Evolutionary conservation across 1,140 invertebrate genomes (phyloP).

Genomic region (Saxidomus purpurata): DNA sequence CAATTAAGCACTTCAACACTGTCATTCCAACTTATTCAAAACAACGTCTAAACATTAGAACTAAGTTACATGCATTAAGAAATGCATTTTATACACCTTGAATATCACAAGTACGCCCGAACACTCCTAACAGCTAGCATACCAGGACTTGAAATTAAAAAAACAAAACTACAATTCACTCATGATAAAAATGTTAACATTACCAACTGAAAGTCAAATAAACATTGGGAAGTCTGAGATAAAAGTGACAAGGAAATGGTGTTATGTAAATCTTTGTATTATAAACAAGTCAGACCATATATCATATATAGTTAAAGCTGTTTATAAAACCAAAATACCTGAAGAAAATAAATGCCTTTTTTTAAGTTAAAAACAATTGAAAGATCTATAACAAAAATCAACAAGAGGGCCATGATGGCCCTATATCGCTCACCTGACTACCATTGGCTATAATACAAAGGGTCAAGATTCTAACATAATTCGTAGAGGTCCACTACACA

Average conservation of each 20-base stretch:
- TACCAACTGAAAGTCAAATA: not conserved
- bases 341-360: too few relatives aligned
- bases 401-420: too few relatives aligned
- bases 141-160: slow-evolving; percentile 11
- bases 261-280: not conserved
- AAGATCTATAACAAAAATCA: too few relatives aligned
- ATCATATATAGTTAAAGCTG: not conserved
- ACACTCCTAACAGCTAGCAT: not conserved
- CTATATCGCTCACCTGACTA: too few relatives aligned
- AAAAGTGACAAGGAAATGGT: not conserved
- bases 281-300: not conserved
- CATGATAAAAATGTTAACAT: not conserved
- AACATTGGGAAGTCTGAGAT: not conserved
- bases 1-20: not conserved
- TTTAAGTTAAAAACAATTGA: too few relatives aligned
- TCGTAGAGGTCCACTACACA: too few relatives aligned
- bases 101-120: not conserved
- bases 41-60: not conserved
- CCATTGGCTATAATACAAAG: too few relatives aligned
- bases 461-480: too few relatives aligned
- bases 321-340: too few relatives aligned
- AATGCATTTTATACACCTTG: not conserved
- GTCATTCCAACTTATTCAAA: not conserved
- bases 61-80: slow-evolving; percentile 2
- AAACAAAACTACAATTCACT: not conserved